Percentiles rank a stretch among this genome's conserved stretches.
Evolutionary conservation across 2,888 invertebrate species (phyloP).

Genomic region (Andrena fulva): DNA sequence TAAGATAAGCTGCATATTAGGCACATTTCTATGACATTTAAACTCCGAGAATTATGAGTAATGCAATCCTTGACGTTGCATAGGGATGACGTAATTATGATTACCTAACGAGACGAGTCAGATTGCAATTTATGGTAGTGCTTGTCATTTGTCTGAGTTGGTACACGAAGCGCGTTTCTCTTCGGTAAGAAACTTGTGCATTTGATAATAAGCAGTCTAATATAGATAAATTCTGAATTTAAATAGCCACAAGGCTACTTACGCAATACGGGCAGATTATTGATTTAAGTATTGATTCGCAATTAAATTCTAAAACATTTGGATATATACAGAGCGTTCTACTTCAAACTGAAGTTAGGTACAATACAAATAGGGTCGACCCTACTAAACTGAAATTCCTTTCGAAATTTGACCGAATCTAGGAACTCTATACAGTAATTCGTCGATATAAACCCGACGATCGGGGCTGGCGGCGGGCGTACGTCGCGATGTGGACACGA

Average conservation of each 20-base stretch:
- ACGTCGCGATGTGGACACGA: too few relatives aligned
- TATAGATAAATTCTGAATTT: too few relatives aligned
- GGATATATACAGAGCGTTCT: too few relatives aligned
- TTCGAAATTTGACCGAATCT: background rate
- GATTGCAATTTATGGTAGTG: slow-evolving; percentile 40
- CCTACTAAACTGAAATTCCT: background rate
- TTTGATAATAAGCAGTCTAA: too few relatives aligned
- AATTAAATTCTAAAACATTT: too few relatives aligned
- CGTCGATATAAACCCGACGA: too few relatives aligned
- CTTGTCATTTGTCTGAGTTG: slow-evolving; percentile 21
- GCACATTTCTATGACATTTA: slow-evolving; percentile 44
- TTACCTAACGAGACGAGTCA: slow-evolving; percentile 41
- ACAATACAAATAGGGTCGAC: background rate
- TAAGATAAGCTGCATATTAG: slow-evolving; percentile 27
- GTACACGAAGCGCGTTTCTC: background rate
- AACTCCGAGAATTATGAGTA: slow-evolving; percentile 37
- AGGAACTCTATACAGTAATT: too few relatives aligned
- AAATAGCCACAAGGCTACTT: too few relatives aligned
- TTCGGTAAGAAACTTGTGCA: background rate
- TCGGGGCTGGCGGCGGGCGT: too few relatives aligned
- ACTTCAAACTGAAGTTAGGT: too few relatives aligned
- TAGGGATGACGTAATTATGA: slow-evolving; percentile 53
- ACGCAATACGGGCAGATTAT: too few relatives aligned
- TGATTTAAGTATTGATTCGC: too few relatives aligned
- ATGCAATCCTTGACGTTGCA: slow-evolving; percentile 50